Evolutionary conservation across 2,113 vertebrate species (phyloP).

Genomic region (Epinephelus cyanopodus): DNA sequence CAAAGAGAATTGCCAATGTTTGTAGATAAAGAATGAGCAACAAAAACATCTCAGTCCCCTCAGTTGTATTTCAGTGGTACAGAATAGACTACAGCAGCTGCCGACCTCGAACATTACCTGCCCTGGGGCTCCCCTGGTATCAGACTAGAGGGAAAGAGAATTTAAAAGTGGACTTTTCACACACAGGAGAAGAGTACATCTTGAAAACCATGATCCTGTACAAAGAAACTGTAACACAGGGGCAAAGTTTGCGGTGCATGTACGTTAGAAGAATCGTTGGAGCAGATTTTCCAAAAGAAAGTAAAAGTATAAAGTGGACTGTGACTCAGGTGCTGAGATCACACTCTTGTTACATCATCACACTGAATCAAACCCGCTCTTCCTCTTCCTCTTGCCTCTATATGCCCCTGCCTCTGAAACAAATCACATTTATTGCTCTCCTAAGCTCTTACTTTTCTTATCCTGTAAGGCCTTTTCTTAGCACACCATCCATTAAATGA

Average conservation of each 20-base stretch:
- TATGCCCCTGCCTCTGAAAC: background rate
- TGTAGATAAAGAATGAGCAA: background rate
- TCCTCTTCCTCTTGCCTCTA: background rate
- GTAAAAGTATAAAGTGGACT: background rate
- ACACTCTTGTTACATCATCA: background rate
- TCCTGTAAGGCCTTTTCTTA: background rate
- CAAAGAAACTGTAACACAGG: background rate
- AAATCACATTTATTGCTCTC: slow-evolving; percentile 35
- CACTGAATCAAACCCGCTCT: slow-evolving; percentile 31
- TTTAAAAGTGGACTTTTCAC: background rate
- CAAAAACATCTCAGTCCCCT: background rate
- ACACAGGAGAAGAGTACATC: background rate
- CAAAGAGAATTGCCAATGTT: background rate
- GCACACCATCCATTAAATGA: slow-evolving; percentile 19
- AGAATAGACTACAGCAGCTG: background rate
- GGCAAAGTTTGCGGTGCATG: too few relatives aligned
- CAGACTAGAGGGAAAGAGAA: background rate
- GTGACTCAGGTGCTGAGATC: slow-evolving; percentile 20
- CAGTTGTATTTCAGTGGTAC: background rate
- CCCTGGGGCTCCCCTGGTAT: background rate
- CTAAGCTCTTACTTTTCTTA: slow-evolving; percentile 22
- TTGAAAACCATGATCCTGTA: background rate
- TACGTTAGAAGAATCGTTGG: background rate
- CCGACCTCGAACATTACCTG: background rate
- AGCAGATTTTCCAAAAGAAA: background rate